A percentile compares a stretch with the other conserved stretches of the same genome.
These are phyloP conservation scores for Buphagus erythrorhynchus DNA, from an alignment of 2,797 vertebrate species.

Conservation along the genomic window DNA sequence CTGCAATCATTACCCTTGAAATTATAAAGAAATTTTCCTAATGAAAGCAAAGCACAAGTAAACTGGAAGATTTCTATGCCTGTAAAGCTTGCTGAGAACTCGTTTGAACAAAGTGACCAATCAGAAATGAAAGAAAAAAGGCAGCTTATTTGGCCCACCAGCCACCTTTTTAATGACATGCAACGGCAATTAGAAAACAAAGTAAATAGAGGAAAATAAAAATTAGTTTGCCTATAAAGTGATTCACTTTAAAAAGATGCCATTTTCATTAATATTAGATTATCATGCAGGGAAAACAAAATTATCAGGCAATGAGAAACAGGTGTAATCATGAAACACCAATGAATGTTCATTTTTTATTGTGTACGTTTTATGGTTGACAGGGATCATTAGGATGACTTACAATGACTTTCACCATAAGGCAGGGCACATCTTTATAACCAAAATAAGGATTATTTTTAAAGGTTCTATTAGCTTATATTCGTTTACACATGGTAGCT, in stretches of 20 bases:
- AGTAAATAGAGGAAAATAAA: not conserved
- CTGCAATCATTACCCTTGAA: not conserved
- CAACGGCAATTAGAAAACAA: not conserved
- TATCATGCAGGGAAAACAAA: not conserved
- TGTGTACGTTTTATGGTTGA: not conserved
- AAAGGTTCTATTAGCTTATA: not conserved
- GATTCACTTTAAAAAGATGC: not conserved
- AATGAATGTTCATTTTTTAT: not conserved
- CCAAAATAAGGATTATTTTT: not conserved
- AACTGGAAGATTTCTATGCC: not conserved
- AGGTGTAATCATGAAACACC: not conserved
- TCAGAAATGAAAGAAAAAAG: not conserved
- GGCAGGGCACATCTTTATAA: not conserved
- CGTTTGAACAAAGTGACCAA: not conserved
- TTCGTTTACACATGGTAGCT: not conserved
- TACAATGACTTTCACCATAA: not conserved
- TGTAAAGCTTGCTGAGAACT: not conserved
- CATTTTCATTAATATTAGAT: not conserved
- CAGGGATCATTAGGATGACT: not conserved
- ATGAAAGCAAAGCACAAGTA: not conserved
- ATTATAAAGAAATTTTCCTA: not conserved
- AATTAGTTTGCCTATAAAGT: not conserved
- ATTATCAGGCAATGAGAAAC: not conserved
- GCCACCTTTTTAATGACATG: not conserved
- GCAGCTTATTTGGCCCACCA: not conserved